Base-by-base conservation (phyloP, 37 sponge, comb jelly and placozoan species). In the Oopsacas minuta region DNA sequence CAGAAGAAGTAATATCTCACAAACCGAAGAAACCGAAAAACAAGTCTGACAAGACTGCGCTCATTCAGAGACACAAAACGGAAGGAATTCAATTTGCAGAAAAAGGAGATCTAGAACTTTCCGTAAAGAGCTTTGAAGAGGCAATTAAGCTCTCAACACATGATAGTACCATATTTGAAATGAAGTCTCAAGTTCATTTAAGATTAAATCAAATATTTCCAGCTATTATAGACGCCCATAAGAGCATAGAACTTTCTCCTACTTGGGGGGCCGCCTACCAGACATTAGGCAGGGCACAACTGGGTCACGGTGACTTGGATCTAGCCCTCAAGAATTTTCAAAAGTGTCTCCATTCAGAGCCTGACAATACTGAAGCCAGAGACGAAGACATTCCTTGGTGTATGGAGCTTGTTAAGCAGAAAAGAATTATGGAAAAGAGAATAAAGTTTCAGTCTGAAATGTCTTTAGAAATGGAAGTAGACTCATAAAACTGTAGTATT, bases 271-370 rank as follows among this genome's bases (percentile, higher is more conserved):
- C 87, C 10, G 95, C 87, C 0, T 53, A 87, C 34, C 95, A 94
- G 83, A 92, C 91, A 8, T 84, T 97, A 34, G 94, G 93, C 1
- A 38, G 97, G 84, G 91, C 95, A 39, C 97, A 97, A 81, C 53
- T 97, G 5, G 93, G 91, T 20, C 37, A 92, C 0, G 95, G 97
- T 86, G 95, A 97, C 85, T 53, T 97, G 30, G 37, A 90, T 0
- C 85, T 97, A 94, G 95, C 93, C 12, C 84, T 89, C 23, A 61
- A 17, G 23, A 94, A 52, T 84, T 92, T 94, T 83, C 86, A 97
- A 82, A 91, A 88, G 82, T 85, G 89, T 37, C 32, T 94, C 36
- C 95, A 94, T 83, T 86, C 94, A 81, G 89, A 94, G 39, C 97
- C 97, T 7, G 75, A 39, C 0, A 87, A 89, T 52, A 10, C 38